Evolutionary conservation across 2,888 invertebrate species (phyloP), one percentile per base, ranked within the genome.

Genomic region (Pandemis cinnamomeana): DNA sequence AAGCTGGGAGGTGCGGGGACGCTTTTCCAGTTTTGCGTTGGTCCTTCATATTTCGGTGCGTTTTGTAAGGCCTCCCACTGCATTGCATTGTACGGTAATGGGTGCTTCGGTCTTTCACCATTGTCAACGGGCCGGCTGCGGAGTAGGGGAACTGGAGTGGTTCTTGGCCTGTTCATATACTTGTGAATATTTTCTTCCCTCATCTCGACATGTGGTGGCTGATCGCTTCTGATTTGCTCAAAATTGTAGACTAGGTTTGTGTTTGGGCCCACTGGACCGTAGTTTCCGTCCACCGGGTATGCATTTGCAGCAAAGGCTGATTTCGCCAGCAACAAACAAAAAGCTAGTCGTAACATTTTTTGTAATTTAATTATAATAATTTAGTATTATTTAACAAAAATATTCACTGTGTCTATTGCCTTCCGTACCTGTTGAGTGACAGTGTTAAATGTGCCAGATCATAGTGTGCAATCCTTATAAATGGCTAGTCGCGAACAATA

Each of bases 131-230:
- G 76, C 0, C 75, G 63, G 41, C 77, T 78, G 20, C 78, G 71
- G 20, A 83, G 78, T 44, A 77, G 76, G 27, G 79, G 78, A 6
- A 81, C 77, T 11, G 82, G 83, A 60, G 83, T 82, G 4, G 77
- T 80, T 55, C 71, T 79, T 27, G 79, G 78, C 71, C 77, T 80
- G 75, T 82, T 76, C 79, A 86, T 80, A 70, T 88, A 88, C 42
- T 80, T 81, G 60, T 83, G 82, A 13, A 87, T 76, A 71, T 84
- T 81, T 77, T 88, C 88, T 60, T 86, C 83, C 78, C 85, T 83
- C 69, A 80, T 77, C 76, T 88, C 86, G 6, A 87, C 75, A 70
- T 85, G 85, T 1, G 85, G 79, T 5, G 83, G 83, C 72, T 87
- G 84, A 61, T 85, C 83, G 10, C 73, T 79, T 72, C 83, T 81